Base-by-base conservation (phyloP, 2,113 vertebrate genomes). In the Mesembrinibis cayennensis region DNA sequence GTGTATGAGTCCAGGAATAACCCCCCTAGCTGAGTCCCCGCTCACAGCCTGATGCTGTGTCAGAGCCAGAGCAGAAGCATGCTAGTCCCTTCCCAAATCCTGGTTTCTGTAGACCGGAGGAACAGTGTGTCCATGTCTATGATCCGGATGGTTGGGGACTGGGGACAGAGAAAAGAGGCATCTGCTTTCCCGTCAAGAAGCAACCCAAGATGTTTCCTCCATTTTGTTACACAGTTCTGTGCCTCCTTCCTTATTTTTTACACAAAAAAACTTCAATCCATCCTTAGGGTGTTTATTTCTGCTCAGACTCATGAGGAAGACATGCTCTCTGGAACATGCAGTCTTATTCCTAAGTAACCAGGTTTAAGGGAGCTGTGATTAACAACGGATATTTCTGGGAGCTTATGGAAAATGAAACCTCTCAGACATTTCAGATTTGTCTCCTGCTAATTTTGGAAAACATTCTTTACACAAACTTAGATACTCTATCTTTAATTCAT, bases 391-490 rank as follows among this genome's bases (percentile, higher is more conserved):
- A 74, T 66, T 85, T 93, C 67, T 73, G 22, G 32, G 58, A 70
- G 25, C 21, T 78, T 62, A 36, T 19, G 53, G 67, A 85, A 94
- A 87, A 36, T 25, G 7, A 86, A 94, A 55, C 7, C 16, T 86
- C 56, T 87, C 50, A 63, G 59, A 86, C 55, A 50, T 87, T 86
- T 93, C 79, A 83, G 49, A 81, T 89, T 74, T 80, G n/a, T 53
- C n/a, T 88, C 56, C 65, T 67, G 42, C 52, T 89, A 79, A 44
- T 82, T 93, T 47, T 89, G 69, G 76, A 90, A 82, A 83, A 30
- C 8, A 47, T 59, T 66, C 27, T 87, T 78, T 89, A 67, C 52
- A 44, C 23, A 47, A 34, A 55, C 21, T 63, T 55, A 83, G n/a
- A 63, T 86, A 32, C 44, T 30, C 4, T 67, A 55, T 78, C 79